Evolutionary conservation across 2,888 invertebrate genomes (phyloP).

Genomic region (Oasisia sp.): DNA sequence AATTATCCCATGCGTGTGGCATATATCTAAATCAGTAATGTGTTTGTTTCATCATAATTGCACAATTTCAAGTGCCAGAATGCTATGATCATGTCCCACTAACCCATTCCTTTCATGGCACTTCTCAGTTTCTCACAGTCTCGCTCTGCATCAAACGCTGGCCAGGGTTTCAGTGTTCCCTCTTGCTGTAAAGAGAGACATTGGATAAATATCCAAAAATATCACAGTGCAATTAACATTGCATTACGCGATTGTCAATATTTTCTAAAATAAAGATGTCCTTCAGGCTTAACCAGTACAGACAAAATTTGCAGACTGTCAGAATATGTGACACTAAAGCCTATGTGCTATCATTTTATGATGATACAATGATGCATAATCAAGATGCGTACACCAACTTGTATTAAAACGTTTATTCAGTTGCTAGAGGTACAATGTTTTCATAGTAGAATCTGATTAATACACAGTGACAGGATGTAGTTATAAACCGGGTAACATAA

Average conservation of each 20-base stretch:
- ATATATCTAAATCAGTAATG: too few relatives aligned
- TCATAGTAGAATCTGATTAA: neutral
- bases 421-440: neutral
- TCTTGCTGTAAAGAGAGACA: conserved; percentile 54
- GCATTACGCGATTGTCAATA: neutral
- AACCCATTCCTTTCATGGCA: conserved; percentile 66
- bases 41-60: too few relatives aligned
- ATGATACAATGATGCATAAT: neutral
- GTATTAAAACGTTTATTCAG: neutral
- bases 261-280: neutral
- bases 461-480: neutral
- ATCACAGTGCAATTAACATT: neutral
- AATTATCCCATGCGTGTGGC: too few relatives aligned
- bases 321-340: neutral
- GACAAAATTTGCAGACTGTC: neutral
- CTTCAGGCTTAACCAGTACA: neutral
- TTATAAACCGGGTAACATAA: neutral
- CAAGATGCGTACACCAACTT: neutral
- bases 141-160: conserved; percentile 62
- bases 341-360: neutral
- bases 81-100: conserved; percentile 24
- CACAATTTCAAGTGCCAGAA: neutral
- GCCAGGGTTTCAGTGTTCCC: conserved; percentile 63
- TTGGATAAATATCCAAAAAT: neutral
- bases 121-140: conserved; percentile 63